Evolutionary conservation across 2,113 vertebrate genomes (phyloP), one percentile per base, ranked within the genome.

Genomic region (Tupaia tana): DNA sequence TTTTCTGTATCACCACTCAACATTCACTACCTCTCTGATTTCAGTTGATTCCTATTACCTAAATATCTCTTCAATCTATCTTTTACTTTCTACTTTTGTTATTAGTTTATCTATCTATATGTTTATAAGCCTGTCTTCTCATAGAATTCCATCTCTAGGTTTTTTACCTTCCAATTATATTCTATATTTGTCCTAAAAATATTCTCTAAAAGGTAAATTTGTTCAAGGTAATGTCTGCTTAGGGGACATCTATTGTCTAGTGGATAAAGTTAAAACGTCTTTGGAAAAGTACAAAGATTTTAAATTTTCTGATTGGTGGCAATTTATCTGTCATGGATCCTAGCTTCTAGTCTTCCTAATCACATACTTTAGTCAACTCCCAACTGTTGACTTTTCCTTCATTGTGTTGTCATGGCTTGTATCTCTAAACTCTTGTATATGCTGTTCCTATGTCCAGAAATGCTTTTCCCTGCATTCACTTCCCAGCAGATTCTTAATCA

Each of bases 251-350:
- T 71, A 2, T 70, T 61, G 4, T 75, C 59, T 89, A 7, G 12
- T 22, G 3, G 34, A 83, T 34, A 61, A 79, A 75, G 16, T 85
- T 80, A 59, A 95, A 97, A 52, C 6, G 88, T 94, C 64, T 88
- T 91, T 96, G 56, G 64, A 83, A 93, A 91, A 74, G 8, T 5
- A 63, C 52, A 74, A 61, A 63, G 8, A 82, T 61, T 27, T 89
- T 73, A 25, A 14, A 43, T 77, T 86, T 71, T 88, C 52, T 74
- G n/a, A 73, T 52, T 83, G 58, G 22, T 93, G 20, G 3, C 12
- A 56, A 56, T 54, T 59, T 84, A 56, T 73, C 20, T 91, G 58
- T 59, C 1, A 15, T 75, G 12, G 61, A 3, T 54, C 19, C 69
- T 84, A n/a, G 31, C 67, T 85, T 84, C 27, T 6, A 43, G n/a